Evolutionary conservation across 2,888 invertebrate species (phyloP).

Genomic region (Apamea crenata): DNA sequence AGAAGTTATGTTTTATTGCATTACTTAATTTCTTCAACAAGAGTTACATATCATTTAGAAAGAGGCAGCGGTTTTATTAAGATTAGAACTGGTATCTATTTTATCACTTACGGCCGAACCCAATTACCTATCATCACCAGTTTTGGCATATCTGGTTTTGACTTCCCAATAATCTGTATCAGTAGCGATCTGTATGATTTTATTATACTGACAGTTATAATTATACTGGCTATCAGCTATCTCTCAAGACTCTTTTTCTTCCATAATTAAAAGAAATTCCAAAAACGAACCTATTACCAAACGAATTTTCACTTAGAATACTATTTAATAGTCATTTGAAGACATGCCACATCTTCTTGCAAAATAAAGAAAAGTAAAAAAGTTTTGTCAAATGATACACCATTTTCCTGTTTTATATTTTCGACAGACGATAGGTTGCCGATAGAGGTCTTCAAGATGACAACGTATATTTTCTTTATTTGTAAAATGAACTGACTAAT

Average conservation of each 20-base stretch:
- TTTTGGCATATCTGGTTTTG: too few relatives aligned
- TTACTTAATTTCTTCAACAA: conserved; percentile 16
- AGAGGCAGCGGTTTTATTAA: background rate
- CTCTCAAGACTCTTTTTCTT: too few relatives aligned
- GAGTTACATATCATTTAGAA: background rate
- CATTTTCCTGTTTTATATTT: background rate
- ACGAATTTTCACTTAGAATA: too few relatives aligned
- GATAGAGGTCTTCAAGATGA: background rate
- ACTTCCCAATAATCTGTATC: too few relatives aligned
- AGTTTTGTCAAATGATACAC: background rate
- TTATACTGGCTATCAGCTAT: too few relatives aligned
- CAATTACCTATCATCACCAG: too few relatives aligned
- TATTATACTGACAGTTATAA: too few relatives aligned
- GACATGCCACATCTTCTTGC: too few relatives aligned
- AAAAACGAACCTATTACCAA: too few relatives aligned
- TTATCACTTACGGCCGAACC: too few relatives aligned
- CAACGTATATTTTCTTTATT: background rate
- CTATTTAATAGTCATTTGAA: background rate
- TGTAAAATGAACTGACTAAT: background rate
- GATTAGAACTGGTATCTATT: background rate
- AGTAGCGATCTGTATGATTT: too few relatives aligned
- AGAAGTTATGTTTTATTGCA: conserved; percentile 28
- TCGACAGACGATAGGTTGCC: background rate
- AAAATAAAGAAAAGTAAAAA: background rate
- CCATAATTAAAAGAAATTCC: too few relatives aligned